Percentiles rank a stretch among this genome's conserved stretches.
Conservation (phyloP, 2,888 invertebrate genomes). For the Clistopyga incitator region DNA sequence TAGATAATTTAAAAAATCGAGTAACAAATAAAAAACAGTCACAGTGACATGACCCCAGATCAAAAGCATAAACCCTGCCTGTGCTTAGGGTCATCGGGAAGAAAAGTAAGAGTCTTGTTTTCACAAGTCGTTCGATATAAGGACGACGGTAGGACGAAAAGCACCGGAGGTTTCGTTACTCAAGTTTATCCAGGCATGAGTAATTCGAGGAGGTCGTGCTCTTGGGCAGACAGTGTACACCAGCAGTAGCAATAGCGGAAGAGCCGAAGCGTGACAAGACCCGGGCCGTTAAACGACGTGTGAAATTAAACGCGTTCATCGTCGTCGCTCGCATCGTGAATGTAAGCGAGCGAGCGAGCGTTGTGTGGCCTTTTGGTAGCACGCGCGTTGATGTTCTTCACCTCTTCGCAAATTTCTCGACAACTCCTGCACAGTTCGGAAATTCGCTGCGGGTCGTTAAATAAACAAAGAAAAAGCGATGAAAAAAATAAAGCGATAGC, state of each 20-base stretch:
- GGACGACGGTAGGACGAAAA: neutral
- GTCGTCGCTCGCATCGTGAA: conserved; percentile 1
- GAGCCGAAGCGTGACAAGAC: conserved; percentile 26
- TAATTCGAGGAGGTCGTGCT: conserved; percentile 34
- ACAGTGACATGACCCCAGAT: neutral
- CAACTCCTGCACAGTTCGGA: conserved; percentile 4
- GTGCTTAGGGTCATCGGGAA: neutral
- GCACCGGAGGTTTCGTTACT: conserved; percentile 9
- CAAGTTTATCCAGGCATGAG: conserved; percentile 47
- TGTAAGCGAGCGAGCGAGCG: neutral
- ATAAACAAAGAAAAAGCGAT: conserved; percentile 18
- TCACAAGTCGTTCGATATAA: conserved; percentile 19
- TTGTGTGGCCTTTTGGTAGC: neutral
- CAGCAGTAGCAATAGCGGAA: conserved; percentile 24
- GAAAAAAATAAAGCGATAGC: neutral
- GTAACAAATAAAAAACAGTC: too few species aligned
- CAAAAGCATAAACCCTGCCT: neutral
- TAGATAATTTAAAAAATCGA: too few species aligned
- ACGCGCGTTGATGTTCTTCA: neutral
- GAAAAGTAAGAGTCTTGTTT: neutral
- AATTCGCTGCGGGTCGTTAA: conserved; percentile 12
- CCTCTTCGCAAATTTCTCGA: conserved; percentile 16
- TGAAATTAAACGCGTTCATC: conserved; percentile 65
- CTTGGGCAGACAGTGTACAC: neutral
- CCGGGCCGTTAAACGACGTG: conserved; percentile 62